Conservation (phyloP, 2,113 vertebrate species). For the Clinocottus analis region DNA sequence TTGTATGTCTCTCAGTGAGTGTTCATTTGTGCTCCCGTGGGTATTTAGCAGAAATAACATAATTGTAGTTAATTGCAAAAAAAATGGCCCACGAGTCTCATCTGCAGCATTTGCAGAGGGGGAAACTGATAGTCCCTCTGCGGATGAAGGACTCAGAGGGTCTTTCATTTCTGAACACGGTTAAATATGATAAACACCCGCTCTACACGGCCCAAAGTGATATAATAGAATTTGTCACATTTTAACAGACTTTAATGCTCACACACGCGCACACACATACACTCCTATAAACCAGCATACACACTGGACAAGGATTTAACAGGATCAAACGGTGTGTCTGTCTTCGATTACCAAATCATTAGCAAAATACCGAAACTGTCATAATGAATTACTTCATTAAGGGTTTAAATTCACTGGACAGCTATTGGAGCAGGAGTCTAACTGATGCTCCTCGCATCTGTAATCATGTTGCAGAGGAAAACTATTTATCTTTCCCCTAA, state of each 20-base stretch:
- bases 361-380: slow-evolving; percentile 53
- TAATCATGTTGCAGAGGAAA: slow-evolving; percentile 4
- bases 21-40: background rate
- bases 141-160: no score
- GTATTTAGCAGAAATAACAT: slow-evolving; percentile 49
- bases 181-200: background rate
- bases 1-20: background rate
- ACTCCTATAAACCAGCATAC: background rate
- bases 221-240: slow-evolving; percentile 19
- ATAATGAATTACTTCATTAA: slow-evolving; percentile 50
- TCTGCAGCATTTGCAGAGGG: slow-evolving; percentile 19
- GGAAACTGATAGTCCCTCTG: slow-evolving; percentile 30
- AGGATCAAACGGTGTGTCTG: slow-evolving; percentile 37
- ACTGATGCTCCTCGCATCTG: background rate
- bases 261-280: background rate
- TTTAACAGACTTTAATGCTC: slow-evolving; percentile 16
- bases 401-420: slow-evolving; percentile 44
- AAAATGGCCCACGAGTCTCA: slow-evolving; percentile 45
- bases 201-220: background rate
- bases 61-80: slow-evolving; percentile 66
- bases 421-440: slow-evolving; percentile 16
- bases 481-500: slow-evolving; percentile 1
- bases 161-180: slow-evolving; percentile 6
- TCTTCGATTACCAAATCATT: slow-evolving; percentile 52
- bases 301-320: slow-evolving; percentile 19